Evolutionary conservation across 2,113 vertebrate species (phyloP).

Genomic region (Malurus elegans): DNA sequence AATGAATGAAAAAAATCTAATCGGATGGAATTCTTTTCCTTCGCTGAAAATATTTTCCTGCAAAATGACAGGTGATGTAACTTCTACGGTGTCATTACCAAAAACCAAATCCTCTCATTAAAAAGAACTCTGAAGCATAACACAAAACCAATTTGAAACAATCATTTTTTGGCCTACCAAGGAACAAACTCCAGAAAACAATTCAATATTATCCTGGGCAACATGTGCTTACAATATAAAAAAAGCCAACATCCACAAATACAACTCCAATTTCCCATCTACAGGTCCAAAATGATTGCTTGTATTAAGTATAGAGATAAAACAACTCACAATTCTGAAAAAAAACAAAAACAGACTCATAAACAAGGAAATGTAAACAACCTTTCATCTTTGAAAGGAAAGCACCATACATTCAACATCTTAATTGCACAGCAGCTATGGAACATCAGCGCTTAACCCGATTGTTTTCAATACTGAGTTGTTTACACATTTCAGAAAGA

Average conservation of each 20-base stretch:
- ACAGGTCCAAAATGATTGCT: background rate
- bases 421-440: background rate
- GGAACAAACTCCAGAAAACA: background rate
- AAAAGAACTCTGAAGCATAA: background rate
- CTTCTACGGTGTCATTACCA: background rate
- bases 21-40: background rate
- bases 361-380: background rate
- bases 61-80: background rate
- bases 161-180: background rate
- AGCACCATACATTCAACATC: background rate
- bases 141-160: background rate
- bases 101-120: background rate
- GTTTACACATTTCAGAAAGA: background rate
- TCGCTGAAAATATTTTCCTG: background rate
- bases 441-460: background rate
- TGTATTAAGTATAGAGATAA: background rate
- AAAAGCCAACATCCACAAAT: background rate
- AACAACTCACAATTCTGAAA: background rate
- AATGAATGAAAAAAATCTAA: background rate
- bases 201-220: background rate
- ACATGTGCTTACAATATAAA: background rate
- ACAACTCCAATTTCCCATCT: background rate
- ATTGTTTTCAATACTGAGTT: background rate
- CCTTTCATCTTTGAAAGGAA: background rate
- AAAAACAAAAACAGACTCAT: background rate